Conservation (phyloP, 2,888 invertebrate genomes). For the Eristalis pertinax region DNA sequence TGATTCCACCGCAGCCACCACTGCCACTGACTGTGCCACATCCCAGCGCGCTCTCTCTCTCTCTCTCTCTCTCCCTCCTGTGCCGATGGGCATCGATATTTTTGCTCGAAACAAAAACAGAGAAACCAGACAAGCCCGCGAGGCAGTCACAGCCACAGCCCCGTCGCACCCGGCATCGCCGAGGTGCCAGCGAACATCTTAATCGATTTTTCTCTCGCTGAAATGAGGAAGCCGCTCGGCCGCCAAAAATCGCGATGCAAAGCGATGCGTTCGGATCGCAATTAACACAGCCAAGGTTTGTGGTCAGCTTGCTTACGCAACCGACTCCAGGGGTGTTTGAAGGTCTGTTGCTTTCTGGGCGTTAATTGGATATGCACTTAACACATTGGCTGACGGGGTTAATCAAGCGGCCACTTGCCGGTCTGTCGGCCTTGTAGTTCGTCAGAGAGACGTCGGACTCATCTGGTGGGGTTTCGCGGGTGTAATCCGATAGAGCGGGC, state of each 20-base stretch:
- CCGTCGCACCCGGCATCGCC: not conserved
- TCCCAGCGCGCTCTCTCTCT: not conserved
- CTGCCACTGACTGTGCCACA: not conserved
- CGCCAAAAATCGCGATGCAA: not conserved
- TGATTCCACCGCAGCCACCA: not conserved
- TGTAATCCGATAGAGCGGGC: constrained; percentile 41
- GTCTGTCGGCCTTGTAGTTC: constrained; percentile 41
- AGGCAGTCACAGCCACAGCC: not conserved
- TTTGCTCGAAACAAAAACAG: too few relatives aligned
- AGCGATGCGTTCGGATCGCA: not conserved
- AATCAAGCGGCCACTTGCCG: constrained; percentile 15
- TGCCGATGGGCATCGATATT: too few relatives aligned
- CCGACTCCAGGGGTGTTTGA: constrained; percentile 1
- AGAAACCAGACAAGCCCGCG: not conserved
- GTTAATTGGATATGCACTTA: constrained; percentile 40
- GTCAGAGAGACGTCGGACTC: constrained; percentile 27
- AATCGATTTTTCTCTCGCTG: constrained; percentile 14
- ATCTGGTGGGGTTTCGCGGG: constrained; percentile 40
- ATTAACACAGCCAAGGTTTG: not conserved
- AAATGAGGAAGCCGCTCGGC: not conserved
- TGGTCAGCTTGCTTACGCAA: constrained; percentile 17
- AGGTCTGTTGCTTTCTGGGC: not conserved
- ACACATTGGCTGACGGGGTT: not conserved
- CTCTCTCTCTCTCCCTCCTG: too few relatives aligned
- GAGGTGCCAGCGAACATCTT: constrained; percentile 11